These are phyloP conservation scores for Hypomecis punctinalis DNA, from an alignment of 2,888 invertebrate species.

Conservation along the genomic window DNA sequence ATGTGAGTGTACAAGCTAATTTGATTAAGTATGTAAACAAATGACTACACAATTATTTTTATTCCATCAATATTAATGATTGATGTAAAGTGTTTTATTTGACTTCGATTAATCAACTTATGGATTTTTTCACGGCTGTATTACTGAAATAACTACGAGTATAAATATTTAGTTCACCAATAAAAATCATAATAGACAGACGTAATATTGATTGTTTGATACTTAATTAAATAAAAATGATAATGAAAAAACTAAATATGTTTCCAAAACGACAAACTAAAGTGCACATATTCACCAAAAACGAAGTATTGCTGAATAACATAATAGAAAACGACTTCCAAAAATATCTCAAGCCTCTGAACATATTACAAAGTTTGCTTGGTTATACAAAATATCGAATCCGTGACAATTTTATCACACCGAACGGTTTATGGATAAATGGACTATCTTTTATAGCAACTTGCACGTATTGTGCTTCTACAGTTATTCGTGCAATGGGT, in stretches of 20 bases:
- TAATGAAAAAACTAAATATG: neutral
- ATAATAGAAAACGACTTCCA: constrained; percentile 1
- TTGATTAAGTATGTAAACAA: no score
- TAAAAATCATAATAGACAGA: no score
- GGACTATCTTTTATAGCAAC: neutral
- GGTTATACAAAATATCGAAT: neutral
- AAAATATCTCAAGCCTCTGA: neutral
- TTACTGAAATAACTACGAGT: no score
- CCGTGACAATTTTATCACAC: neutral
- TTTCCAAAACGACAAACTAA: neutral
- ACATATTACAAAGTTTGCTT: neutral
- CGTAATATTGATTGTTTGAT: no score
- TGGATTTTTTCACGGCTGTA: no score
- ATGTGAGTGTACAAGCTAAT: no score
- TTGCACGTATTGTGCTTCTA: neutral
- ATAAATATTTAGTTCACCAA: no score
- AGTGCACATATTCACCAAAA: neutral
- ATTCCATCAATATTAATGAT: no score
- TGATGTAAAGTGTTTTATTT: no score
- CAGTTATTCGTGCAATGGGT: neutral
- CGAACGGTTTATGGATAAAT: neutral
- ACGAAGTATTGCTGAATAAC: neutral
- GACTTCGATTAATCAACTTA: no score
- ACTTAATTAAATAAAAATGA: no score
- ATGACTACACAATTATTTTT: no score